Base-by-base conservation (phyloP, 2,888 invertebrate genomes). In the Chorisops tibialis region DNA sequence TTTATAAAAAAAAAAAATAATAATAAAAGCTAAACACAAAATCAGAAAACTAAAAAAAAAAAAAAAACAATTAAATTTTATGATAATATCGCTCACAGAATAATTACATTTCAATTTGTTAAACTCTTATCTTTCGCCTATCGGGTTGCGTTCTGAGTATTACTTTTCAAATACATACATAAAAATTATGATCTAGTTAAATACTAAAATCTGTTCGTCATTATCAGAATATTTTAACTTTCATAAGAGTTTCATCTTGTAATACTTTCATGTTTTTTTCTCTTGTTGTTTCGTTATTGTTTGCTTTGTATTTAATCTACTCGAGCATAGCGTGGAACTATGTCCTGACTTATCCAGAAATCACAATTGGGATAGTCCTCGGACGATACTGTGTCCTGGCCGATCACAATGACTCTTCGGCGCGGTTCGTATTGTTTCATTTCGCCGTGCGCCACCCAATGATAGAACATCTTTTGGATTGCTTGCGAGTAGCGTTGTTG, bases 381-480 rank as follows among this genome's bases (percentile, higher is more conserved):
- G 54, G 83, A 81, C 0, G 86, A 81, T 5, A 86, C 77, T 12
- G 85, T 80, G 73, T 91, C 90, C 73, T 91, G 89, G 0, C 82
- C 88, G 1, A 91, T 84, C 21, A 87, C 80, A 39, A 90, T 78
- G 14, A 90, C 81, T 65, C 81, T 80, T 16, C 75, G 71, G 9
- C 81, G 80, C 35, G 80, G 77, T 61, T 84, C 84, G 6, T 83
- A 82, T n/a, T 85, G 83, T 11, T 83, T 79, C 61, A 89, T 79
- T 66, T 82, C 83, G n/a, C 89, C 91, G 67, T 88, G 85, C 82
- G 87, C 85, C 1, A 91, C 89, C 70, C 85, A 93, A 70, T 88
- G 85, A 75, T 91, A 91, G 76, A 93, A 93, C 30, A 91, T 77
- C 66, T 87, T 86, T 72, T 91, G 91, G 82, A 93, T 88, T 11